Evolutionary conservation across 2,797 vertebrate species (phyloP).

Genomic region (Dicrostonyx torquatus): DNA sequence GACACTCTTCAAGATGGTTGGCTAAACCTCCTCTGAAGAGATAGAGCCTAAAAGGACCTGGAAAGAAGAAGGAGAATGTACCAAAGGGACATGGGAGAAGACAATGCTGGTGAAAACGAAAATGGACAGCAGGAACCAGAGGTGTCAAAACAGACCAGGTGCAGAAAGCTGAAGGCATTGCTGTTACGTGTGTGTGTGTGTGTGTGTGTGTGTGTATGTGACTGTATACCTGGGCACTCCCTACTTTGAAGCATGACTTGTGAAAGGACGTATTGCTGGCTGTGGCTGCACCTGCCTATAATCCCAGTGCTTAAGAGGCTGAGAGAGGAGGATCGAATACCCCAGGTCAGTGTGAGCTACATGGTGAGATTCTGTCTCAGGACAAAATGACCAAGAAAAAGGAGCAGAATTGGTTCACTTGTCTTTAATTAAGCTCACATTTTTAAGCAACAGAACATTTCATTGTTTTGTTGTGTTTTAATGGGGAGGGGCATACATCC

Average conservation of each 20-base stretch:
- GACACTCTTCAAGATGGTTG: background rate
- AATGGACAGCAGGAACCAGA: background rate
- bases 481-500: background rate
- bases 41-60: background rate
- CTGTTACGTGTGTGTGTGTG: too few relatives aligned
- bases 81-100: background rate
- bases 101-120: background rate
- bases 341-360: background rate
- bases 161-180: background rate
- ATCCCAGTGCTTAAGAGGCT: background rate
- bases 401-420: background rate
- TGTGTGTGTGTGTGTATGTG: background rate
- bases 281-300: background rate
- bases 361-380: background rate
- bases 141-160: background rate
- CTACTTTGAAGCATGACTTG: background rate
- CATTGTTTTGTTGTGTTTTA: background rate
- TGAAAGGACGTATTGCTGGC: slow-evolving; percentile 90
- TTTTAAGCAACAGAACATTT: background rate
- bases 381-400: background rate
- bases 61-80: background rate
- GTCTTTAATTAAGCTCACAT: slow-evolving; percentile 73
- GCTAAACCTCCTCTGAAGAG: background rate
- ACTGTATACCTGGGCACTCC: background rate
- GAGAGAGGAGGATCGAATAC: accelerated